Evolutionary conservation across 2,888 invertebrate genomes (phyloP), one percentile per base, ranked within the genome.

Genomic region (Drosophila greeni): DNA sequence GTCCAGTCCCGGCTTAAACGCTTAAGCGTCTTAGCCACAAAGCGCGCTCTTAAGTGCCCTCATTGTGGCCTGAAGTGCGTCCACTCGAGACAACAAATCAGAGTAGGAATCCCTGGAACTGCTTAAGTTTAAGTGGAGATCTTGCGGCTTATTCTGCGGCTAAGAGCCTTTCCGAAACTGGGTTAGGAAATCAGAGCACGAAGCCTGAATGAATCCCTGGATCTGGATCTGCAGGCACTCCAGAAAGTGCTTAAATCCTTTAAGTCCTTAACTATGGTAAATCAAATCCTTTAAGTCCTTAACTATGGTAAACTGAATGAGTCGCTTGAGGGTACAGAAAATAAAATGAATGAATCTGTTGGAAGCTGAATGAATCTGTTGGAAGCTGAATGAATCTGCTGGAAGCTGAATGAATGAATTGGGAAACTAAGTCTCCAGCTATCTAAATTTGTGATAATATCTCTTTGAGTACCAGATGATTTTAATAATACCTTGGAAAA

Each of bases 51-150:
- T 74, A 78, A 84, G 82, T 81, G 79, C 66, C 55, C 5, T 55
- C 34, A 74, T 84, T 84, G 82, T 79, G 37, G 20, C 12, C 29
- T 84, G 67, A 82, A 84, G 79, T 79, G 67, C 57, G 58, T 51
- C 67, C 79, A 79, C 79, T 79, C 70, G 67, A 83, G 31, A 31
- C 40, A 36, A n/a, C 18, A 26, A 29, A 16, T 33, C 12, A 2
- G 2, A 7, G n/a, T 7, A 11, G 4, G 18, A 6, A 31, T 31
- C 29, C 18, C 18, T 4, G 8, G 37, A 66, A 54, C 56, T 69
- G 67, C 64, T 52, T 71, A 59, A 53, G 37, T 24, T 20, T 61
- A 55, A 60, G 56, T 59, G 43, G 31, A 31, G 29, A 18, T 45
- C 18, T 70, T 60, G 45, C 40, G 54, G 47, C 73, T 56, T 47